Percentiles rank a stretch among this genome's conserved stretches.
These are phyloP conservation scores for Neosalanx taihuensis DNA, from an alignment of 2,797 vertebrate genomes.

Conservation along the genomic window DNA sequence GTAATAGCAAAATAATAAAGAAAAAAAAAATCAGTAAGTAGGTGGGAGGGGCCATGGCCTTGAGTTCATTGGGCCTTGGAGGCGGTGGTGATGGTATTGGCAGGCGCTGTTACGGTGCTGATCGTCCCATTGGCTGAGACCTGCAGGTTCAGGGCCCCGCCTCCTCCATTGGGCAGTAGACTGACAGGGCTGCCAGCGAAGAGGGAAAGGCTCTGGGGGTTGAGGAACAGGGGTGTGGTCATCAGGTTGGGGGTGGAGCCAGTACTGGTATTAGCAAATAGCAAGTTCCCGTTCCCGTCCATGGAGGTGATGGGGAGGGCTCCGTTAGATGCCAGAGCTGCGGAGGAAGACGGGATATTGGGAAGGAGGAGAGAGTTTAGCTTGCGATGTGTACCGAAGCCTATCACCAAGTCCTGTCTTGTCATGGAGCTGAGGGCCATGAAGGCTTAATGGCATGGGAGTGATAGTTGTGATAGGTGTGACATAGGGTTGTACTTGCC, in stretches of 20 bases:
- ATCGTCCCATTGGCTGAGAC: slow-evolving; percentile 65
- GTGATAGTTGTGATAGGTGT: background rate
- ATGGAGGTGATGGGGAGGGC: slow-evolving; percentile 85
- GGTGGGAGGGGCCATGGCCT: background rate
- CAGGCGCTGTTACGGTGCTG: background rate
- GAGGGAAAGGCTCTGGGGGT: slow-evolving; percentile 83
- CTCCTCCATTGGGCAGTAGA: slow-evolving; percentile 77
- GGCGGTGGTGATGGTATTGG: slow-evolving; percentile 78
- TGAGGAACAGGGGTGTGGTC: slow-evolving; percentile 84
- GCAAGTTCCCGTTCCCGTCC: slow-evolving; percentile 81
- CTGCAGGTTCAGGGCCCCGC: slow-evolving; percentile 76
- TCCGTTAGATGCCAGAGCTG: slow-evolving; percentile 83
- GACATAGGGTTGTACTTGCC: background rate
- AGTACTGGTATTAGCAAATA: slow-evolving; percentile 75
- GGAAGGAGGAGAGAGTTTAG: background rate
- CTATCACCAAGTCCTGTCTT: too few relatives aligned
- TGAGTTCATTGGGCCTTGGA: slow-evolving; percentile 82
- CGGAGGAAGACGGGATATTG: slow-evolving; percentile 28
- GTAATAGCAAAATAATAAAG: slow-evolving; percentile 40
- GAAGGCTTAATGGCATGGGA: too few relatives aligned
- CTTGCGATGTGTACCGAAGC: too few relatives aligned
- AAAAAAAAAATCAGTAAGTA: slow-evolving; percentile 19
- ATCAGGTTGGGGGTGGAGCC: slow-evolving; percentile 73
- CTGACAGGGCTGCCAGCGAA: slow-evolving; percentile 85
- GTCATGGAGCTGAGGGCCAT: too few relatives aligned